Percentiles rank a stretch among this genome's conserved stretches.
These are phyloP conservation scores for Grallaria varia DNA, from an alignment of 2,113 vertebrate genomes.

Conservation along the genomic window DNA sequence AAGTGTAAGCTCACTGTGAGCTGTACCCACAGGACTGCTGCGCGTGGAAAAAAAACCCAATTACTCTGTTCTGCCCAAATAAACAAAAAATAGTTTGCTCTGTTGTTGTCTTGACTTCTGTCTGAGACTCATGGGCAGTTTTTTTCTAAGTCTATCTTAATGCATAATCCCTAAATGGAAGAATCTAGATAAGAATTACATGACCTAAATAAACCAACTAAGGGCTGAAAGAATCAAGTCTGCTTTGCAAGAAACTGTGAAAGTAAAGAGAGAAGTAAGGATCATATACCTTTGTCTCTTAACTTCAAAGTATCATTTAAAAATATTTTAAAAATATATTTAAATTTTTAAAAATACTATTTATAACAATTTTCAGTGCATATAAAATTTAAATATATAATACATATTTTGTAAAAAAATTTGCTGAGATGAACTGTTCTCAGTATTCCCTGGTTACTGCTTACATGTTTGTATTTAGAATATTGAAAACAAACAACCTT, in stretches of 20 bases:
- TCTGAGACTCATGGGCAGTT: neutral
- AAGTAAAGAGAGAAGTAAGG: neutral
- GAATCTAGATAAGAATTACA: neutral
- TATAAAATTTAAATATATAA: neutral
- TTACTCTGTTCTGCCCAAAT: neutral
- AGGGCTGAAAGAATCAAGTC: neutral
- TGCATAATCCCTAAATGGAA: neutral
- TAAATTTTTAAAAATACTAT: neutral
- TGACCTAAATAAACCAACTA: constrained; percentile 18
- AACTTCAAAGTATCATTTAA: neutral
- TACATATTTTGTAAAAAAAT: neutral
- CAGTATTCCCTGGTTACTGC: neutral
- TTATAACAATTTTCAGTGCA: neutral
- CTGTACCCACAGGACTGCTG: neutral
- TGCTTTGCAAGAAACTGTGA: neutral
- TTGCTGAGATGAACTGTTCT: neutral
- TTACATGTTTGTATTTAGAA: neutral
- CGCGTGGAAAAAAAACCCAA: neutral
- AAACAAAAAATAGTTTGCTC: neutral
- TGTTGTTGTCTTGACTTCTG: neutral
- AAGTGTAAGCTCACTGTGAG: neutral
- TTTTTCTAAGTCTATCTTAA: neutral
- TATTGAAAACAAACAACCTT: neutral
- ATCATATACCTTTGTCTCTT: neutral
- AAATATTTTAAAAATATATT: neutral